Percentiles rank a stretch among this genome's conserved stretches.
Evolutionary conservation across 2,113 vertebrate genomes (phyloP).

Genomic region (Sapayoa aenigma): DNA sequence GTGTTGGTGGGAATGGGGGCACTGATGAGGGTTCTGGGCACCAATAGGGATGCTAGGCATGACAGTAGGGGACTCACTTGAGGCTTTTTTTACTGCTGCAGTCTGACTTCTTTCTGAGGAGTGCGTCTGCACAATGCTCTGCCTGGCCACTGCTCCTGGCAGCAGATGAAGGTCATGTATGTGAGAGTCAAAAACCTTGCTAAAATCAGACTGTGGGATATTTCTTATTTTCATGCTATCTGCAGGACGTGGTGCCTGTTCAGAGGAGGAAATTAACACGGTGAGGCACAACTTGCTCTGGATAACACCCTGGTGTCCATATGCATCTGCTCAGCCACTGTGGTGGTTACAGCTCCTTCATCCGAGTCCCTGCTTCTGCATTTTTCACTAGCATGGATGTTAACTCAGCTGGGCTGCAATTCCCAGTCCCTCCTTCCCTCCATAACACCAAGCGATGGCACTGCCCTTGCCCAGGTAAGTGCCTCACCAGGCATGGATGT

Average conservation of each 20-base stretch:
- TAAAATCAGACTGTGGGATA: background rate
- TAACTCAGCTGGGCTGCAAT: background rate
- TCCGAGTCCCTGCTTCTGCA: rapidly evolving
- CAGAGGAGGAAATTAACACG: background rate
- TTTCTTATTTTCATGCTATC: background rate
- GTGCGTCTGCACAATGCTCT: background rate
- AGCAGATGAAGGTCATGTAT: rapidly evolving
- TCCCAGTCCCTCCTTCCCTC: background rate
- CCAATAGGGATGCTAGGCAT: background rate
- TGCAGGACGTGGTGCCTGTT: background rate
- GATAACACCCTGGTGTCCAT: background rate
- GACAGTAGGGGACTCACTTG: background rate
- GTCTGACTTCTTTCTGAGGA: background rate
- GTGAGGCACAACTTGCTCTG: background rate
- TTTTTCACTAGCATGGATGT: rapidly evolving
- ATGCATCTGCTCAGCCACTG: background rate
- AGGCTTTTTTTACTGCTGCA: background rate
- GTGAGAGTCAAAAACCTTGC: background rate
- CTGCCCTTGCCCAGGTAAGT: background rate
- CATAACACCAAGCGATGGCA: rapidly evolving
- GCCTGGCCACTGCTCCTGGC: background rate
- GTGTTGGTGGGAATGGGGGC: background rate
- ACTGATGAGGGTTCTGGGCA: background rate
- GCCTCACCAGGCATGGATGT: too few species aligned
- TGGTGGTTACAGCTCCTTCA: rapidly evolving